Evolutionary conservation across 2,797 vertebrate species (phyloP).

Genomic region (Acestrorhynchus altus): DNA sequence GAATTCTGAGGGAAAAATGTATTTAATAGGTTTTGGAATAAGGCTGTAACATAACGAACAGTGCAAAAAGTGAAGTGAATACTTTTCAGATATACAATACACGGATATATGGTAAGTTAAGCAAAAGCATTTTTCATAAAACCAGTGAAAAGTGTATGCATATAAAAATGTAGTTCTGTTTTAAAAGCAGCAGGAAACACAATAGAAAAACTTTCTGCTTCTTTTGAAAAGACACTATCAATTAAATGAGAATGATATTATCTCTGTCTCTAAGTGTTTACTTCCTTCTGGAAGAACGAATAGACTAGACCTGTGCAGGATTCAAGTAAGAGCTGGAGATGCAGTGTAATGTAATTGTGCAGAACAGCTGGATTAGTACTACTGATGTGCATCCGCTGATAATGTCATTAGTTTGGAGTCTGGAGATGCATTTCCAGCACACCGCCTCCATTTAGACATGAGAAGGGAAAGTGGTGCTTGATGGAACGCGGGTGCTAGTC

Average conservation of each 20-base stretch:
- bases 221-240: neutral
- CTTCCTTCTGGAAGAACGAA: conserved; percentile 53
- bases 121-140: neutral
- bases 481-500: conserved; percentile 38
- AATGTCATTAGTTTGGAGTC: conserved; percentile 78
- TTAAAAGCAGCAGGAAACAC: too few relatives aligned
- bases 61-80: too few relatives aligned
- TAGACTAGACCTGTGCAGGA: conserved; percentile 61
- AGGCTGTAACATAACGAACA: too few relatives aligned
- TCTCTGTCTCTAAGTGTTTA: conserved; percentile 42
- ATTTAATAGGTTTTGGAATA: too few relatives aligned
- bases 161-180: neutral
- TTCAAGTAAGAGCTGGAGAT: conserved; percentile 67
- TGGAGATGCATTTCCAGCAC: conserved; percentile 72
- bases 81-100: too few relatives aligned
- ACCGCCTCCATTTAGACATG: conserved; percentile 61
- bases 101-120: neutral
- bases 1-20: too few relatives aligned
- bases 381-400: conserved; percentile 68
- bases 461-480: conserved; percentile 47
- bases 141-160: neutral
- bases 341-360: conserved; percentile 75
- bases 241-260: neutral
- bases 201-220: neutral
- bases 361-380: conserved; percentile 72